A percentile compares a stretch with the other conserved stretches of the same genome.
Evolutionary conservation across 2,113 vertebrate species (phyloP).

Genomic region (Parus major): DNA sequence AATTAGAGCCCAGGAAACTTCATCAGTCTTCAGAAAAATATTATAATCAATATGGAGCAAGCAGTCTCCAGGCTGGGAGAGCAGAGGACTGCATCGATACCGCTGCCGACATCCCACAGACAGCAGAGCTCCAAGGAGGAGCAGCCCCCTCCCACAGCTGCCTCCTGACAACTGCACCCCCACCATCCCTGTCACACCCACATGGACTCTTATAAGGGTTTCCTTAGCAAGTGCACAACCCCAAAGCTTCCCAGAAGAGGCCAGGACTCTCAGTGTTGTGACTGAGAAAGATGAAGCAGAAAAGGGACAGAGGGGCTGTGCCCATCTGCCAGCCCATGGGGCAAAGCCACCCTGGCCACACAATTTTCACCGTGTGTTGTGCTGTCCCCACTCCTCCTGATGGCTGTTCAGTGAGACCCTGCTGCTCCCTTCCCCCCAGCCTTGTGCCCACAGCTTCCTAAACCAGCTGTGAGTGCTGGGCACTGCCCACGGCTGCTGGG

Average conservation of each 20-base stretch:
- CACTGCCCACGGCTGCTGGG: accelerated
- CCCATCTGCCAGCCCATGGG: accelerated
- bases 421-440: not conserved
- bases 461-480: not conserved
- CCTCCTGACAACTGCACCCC: not conserved
- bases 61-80: not conserved
- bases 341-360: not conserved
- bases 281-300: accelerated
- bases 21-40: not conserved
- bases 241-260: not conserved
- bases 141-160: not conserved
- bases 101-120: not conserved
- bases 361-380: accelerated
- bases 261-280: accelerated
- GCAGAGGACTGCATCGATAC: not conserved
- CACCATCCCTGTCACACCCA: not conserved
- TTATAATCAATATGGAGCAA: not conserved
- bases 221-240: not conserved
- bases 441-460: not conserved
- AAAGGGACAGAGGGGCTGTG: not conserved
- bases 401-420: not conserved
- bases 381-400: not conserved
- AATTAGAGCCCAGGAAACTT: not conserved
- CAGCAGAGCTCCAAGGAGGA: not conserved
- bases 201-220: accelerated